Evolutionary conservation across 2,888 invertebrate genomes (phyloP).

Genomic region (Oithona nana): DNA sequence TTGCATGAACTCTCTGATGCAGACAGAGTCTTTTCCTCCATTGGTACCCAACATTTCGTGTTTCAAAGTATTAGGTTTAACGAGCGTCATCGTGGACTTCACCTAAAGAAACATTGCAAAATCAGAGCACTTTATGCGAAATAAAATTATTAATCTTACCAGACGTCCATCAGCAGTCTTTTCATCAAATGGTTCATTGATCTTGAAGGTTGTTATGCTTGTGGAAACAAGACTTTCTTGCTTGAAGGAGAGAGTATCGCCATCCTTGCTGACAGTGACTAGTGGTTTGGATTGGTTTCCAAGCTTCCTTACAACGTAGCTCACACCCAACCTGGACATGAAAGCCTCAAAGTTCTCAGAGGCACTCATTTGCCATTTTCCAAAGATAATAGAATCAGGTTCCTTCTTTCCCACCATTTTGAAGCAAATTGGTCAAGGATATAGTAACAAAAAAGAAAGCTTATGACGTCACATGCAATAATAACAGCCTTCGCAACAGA

Average conservation of each 20-base stretch:
- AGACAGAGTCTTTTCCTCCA: constrained; percentile 8
- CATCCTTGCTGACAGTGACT: background rate
- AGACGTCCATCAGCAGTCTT: background rate
- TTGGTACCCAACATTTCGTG: constrained; percentile 6
- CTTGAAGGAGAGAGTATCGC: background rate
- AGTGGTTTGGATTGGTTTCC: background rate
- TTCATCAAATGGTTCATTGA: background rate
- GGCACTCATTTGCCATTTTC: background rate
- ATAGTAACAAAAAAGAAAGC: too few relatives aligned
- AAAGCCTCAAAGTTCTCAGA: background rate
- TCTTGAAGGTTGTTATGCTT: background rate
- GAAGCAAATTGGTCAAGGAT: too few relatives aligned
- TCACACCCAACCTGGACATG: background rate
- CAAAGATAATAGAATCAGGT: background rate
- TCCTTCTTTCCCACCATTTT: background rate
- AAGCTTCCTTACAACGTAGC: background rate
- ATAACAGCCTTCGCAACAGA: too few relatives aligned
- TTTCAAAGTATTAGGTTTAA: background rate
- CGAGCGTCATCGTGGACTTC: background rate
- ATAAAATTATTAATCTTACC: background rate
- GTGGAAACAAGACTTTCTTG: background rate
- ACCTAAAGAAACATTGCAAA: background rate
- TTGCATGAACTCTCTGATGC: background rate
- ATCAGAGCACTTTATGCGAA: background rate
- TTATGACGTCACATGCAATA: too few relatives aligned